Percentiles rank a stretch among this genome's conserved stretches.
These are phyloP conservation scores for Acridotheres tristis DNA, from an alignment of 2,797 vertebrate genomes.

Conservation along the genomic window DNA sequence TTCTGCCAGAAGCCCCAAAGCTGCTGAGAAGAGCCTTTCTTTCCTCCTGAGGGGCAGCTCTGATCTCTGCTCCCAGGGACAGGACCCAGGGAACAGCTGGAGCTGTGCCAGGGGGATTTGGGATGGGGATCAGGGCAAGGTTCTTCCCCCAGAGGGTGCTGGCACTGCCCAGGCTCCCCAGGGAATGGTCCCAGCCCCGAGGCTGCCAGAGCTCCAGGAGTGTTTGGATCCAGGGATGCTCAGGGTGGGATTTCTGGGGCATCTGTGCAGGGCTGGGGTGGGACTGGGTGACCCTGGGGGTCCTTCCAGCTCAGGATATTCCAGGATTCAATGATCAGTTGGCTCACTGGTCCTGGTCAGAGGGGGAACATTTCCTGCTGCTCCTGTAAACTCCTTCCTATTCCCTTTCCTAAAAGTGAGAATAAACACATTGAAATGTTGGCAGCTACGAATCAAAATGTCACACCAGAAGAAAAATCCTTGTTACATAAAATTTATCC, in stretches of 20 bases:
- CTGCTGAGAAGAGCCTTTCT: not conserved
- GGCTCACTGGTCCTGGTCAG: not conserved
- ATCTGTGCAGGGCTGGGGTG: accelerated
- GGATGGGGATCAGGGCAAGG: not conserved
- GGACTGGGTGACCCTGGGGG: accelerated
- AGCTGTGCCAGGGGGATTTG: accelerated
- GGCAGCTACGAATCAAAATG: conserved; percentile 22
- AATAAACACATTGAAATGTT: not conserved
- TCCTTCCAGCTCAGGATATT: not conserved
- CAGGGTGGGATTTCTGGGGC: accelerated
- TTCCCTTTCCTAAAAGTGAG: not conserved
- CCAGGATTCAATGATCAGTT: not conserved
- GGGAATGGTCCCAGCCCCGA: not conserved
- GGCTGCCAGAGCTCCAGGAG: not conserved
- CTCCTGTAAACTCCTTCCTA: not conserved
- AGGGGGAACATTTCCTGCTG: not conserved
- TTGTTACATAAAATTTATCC: not conserved
- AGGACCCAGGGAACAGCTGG: accelerated
- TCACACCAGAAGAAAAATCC: not conserved
- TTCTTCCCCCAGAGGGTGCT: not conserved
- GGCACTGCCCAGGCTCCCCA: not conserved
- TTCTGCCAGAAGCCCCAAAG: not conserved
- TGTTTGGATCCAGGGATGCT: accelerated
- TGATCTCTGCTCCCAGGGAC: not conserved
- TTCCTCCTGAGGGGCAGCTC: not conserved